Percentiles rank a stretch among this genome's conserved stretches.
phyloP scores from a whole-genome alignment of 2,113 vertebrate genomes.

The Notarius quadriscutis region DNA sequence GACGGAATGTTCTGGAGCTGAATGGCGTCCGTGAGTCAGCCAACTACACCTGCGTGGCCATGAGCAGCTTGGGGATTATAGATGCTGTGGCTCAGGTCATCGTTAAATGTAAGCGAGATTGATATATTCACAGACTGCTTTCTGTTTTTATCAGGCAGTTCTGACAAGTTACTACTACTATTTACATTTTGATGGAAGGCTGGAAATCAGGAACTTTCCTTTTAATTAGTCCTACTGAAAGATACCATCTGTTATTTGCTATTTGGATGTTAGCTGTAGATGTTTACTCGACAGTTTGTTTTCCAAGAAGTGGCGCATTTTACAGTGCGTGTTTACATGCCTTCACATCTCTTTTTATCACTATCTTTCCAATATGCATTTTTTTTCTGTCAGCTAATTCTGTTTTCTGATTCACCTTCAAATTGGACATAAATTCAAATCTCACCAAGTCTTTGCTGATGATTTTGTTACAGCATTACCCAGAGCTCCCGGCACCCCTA shows the following conservation, averaged over 20 bases:
- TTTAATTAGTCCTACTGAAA: conserved; percentile 17
- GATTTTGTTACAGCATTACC: conserved; percentile 80
- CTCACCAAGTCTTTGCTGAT: background rate
- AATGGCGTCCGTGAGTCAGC: conserved; percentile 93
- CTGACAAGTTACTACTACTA: background rate
- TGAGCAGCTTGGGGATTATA: conserved; percentile 96
- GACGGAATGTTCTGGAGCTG: conserved; percentile 93
- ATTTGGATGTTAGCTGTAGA: background rate
- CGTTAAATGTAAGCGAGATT: conserved; percentile 87
- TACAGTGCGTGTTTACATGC: background rate
- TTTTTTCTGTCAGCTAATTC: background rate
- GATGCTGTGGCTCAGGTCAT: conserved; percentile 93
- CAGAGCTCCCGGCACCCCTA: conserved; percentile 88
- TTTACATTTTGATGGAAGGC: background rate
- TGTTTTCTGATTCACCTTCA: background rate
- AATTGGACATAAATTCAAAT: background rate
- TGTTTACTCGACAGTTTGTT: background rate
- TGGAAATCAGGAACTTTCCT: background rate
- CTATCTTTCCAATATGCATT: background rate
- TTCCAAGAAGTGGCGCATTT: background rate
- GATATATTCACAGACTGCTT: conserved; percentile 14
- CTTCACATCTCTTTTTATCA: background rate
- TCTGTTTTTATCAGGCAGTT: background rate
- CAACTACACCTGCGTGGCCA: conserved; percentile 98
- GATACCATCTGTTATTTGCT: conserved; percentile 31